Evolutionary conservation across 2,888 invertebrate genomes (phyloP), one percentile per base, ranked within the genome.

Genomic region (Phytoseiulus persimilis): DNA sequence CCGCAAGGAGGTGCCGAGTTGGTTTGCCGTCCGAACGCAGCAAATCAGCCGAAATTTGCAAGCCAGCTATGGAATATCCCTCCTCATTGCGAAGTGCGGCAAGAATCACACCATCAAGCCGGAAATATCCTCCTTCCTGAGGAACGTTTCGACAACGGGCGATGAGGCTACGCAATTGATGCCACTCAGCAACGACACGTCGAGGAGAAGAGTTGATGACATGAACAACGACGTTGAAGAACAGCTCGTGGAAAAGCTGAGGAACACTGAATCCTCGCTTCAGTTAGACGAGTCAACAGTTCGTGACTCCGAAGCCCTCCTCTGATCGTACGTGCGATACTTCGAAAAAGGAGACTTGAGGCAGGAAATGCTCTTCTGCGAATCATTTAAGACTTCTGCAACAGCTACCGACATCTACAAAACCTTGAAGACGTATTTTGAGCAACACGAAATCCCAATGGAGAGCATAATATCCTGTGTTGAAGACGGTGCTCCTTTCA

Each of bases 231-330:
- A 90, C 83, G 90, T 89, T 83, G 90, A 83, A 90, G 84, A 46
- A 83, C 32, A 90, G 89, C 83, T 90, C 90, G 45, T 90, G 65
- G 90, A 90, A 89, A 90, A 90, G 83, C 83, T 90, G 33, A 83
- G 90, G 90, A 6, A 3, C 5, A 89, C 89, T 84, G 83, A 83
- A 33, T 90, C 90, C 31, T 90, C 89, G 90, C 9, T 89, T n/a
- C 90, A 90, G 89, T 89, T 90, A 89, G 89, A 90, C 84, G 90
- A 90, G 89, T 90, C 90, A 45, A 90, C 89, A 83, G 83, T 90
- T 31, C 83, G 83, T 83, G 89, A 89, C 83, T 39, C 83, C 45
- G 83, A 90, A 87, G 11, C 84, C 14, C 65, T 90, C 83, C 83
- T 89, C 32, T 90, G 89, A 46, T 31, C 83, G 65, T 90, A 90